Conservation (phyloP, 2,113 vertebrate species). For the Chloropsis cyanopogon region DNA sequence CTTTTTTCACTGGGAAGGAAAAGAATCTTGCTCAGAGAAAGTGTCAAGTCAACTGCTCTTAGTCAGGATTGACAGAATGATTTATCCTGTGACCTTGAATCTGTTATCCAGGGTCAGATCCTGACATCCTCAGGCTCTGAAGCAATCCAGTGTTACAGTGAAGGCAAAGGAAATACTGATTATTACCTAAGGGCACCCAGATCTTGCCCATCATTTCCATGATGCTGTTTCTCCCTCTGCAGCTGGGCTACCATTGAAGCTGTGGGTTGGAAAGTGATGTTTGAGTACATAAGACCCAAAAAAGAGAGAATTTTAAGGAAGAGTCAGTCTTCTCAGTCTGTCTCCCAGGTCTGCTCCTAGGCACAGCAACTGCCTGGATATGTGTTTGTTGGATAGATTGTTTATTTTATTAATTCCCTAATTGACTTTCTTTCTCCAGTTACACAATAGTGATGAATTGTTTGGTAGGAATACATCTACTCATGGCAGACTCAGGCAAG, state of each 20-base stretch:
- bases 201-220: not conserved
- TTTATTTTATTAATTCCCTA: slow-evolving; percentile 2
- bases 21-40: not conserved
- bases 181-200: not conserved
- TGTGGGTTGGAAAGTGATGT: not conserved
- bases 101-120: not conserved
- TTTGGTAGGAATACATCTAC: not conserved
- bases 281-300: not conserved
- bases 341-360: not conserved
- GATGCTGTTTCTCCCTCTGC: not conserved
- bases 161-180: not conserved
- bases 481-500: not conserved
- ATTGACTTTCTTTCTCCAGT: not conserved
- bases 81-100: slow-evolving; percentile 27
- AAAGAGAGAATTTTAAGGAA: not conserved
- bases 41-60: not conserved
- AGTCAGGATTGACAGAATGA: not conserved
- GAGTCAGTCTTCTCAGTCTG: not conserved
- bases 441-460: not conserved
- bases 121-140: not conserved
- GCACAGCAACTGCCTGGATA: not conserved
- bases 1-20: not conserved
- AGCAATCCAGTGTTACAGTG: not conserved
- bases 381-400: not conserved
- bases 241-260: not conserved